Evolutionary conservation across 2,888 invertebrate species (phyloP), one percentile per base, ranked within the genome.

Genomic region (Willowsia nigromaculata): DNA sequence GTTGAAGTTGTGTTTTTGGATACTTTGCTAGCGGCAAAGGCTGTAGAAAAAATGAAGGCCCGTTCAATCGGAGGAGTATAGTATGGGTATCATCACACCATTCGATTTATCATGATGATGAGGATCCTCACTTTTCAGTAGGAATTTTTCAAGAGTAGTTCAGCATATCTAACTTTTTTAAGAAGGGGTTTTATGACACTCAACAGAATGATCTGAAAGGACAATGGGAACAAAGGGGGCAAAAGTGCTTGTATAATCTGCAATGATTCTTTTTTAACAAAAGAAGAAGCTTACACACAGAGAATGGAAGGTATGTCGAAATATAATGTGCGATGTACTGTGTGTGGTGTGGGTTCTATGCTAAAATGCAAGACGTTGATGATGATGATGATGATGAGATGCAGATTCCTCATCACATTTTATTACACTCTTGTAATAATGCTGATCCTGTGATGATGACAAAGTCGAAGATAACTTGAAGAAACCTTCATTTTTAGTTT

Each of bases 191-290:
- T 87, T 87, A 74, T 78, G 82, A 82, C 87, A 87, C 82, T 87
- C 81, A 74, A 33, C 71, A 80, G 47, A 56, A 71, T 71, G 87
- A 87, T 81, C 56, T 25, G 71, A 53, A 30, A 68, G 74, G 56
- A 87, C 87, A 87, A 87, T 87, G 47, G 87, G 81, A 87, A 87
- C 87, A 87, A 87, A 87, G 59, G 74, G 82, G 87, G 86, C 80
- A 86, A 80, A 86, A 87, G 87, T 87, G 87, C 87, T 74, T 81
- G 87, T 87, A 56, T 87, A 87, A 87, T 87, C 87, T 82, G 82
- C 81, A 87, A 87, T 82, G 87, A 82, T 87, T 87, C 82, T 43
- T 87, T 22, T 85, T 59, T 43, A 11, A 86, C 86, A 85, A 86
- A 78, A 68, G 86, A 78, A 68, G 86, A 27, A 80, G 86, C 86